phyloP scores from a whole-genome alignment of 2,888 invertebrate genomes.

The Cheilosia grossa region DNA sequence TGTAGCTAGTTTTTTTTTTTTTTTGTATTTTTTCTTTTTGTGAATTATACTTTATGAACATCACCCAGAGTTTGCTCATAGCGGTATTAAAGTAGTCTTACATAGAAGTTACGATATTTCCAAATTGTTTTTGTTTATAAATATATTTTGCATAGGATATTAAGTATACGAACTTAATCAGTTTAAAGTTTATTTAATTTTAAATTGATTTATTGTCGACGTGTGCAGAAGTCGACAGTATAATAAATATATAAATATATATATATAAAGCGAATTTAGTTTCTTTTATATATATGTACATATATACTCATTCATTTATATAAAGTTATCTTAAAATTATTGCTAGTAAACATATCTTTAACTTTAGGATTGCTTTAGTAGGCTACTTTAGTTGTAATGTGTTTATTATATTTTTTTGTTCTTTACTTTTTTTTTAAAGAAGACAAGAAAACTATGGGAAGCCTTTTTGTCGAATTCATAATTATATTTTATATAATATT shows the following conservation, averaged over 20 bases:
- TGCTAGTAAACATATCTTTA: conserved; percentile 72
- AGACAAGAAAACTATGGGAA: conserved; percentile 73
- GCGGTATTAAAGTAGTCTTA: conserved; percentile 74
- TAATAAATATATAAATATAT: conserved; percentile 64
- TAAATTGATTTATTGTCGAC: conserved; percentile 67
- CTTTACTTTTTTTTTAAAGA: conserved; percentile 26
- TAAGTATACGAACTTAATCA: conserved; percentile 69
- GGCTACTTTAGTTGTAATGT: conserved; percentile 72
- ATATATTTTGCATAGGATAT: conserved; percentile 73
- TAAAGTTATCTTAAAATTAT: conserved; percentile 59
- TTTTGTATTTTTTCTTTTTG: conserved; percentile 44
- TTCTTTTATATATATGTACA: conserved; percentile 62
- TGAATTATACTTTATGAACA: conserved; percentile 74
- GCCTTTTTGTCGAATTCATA: conserved; percentile 67
- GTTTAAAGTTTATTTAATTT: conserved; percentile 46
- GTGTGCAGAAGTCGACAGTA: conserved; percentile 55
- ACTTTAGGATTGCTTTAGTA: conserved; percentile 73
- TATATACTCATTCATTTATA: conserved; percentile 42
- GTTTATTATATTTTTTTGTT: conserved; percentile 25
- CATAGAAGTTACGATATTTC: conserved; percentile 71
- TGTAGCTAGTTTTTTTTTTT: conserved; percentile 76
- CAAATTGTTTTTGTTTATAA: conserved; percentile 57
- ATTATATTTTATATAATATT: conserved; percentile 40
- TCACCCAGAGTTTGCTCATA: conserved; percentile 73
- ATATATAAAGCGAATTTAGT: conserved; percentile 58